phyloP scores from a whole-genome alignment of 2,113 vertebrate species.

The Synodontis membranacea region DNA sequence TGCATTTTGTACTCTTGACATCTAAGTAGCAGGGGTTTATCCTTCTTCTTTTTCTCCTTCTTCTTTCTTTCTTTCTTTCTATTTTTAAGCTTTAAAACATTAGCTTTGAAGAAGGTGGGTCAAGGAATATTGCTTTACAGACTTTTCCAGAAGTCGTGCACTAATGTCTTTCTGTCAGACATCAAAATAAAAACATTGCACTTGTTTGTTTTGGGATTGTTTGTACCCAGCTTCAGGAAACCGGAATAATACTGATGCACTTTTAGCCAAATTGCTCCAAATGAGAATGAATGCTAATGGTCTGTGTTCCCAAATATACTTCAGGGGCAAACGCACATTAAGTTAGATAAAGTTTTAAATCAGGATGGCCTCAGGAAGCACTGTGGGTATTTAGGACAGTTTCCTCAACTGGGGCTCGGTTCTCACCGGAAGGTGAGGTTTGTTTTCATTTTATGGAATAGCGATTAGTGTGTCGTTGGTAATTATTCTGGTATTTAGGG shows the following conservation, averaged over 20 bases:
- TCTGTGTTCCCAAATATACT: not conserved
- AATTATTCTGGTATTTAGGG: not conserved
- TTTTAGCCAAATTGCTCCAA: not conserved
- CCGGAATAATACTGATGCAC: not conserved
- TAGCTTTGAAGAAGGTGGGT: not conserved
- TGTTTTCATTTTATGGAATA: conserved; percentile 6
- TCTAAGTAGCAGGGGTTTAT: not conserved
- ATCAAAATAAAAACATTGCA: not conserved
- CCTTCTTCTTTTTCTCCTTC: not conserved
- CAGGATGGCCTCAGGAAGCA: not conserved
- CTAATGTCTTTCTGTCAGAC: not conserved
- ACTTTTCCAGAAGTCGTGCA: not conserved
- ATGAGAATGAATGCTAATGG: not conserved
- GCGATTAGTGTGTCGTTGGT: not conserved
- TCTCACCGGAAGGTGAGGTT: not conserved
- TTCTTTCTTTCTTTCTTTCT: not conserved
- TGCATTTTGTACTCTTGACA: not conserved
- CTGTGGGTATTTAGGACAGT: not conserved
- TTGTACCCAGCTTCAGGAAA: conserved; percentile 14
- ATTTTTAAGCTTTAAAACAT: too few relatives aligned
- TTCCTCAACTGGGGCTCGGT: not conserved
- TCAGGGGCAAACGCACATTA: not conserved
- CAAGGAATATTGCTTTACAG: not conserved
- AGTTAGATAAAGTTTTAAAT: not conserved
- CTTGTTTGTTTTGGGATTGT: conserved; percentile 20